These are phyloP conservation scores for Subacronicta megacephala DNA, from an alignment of 2,888 invertebrate species.

Conservation along the genomic window DNA sequence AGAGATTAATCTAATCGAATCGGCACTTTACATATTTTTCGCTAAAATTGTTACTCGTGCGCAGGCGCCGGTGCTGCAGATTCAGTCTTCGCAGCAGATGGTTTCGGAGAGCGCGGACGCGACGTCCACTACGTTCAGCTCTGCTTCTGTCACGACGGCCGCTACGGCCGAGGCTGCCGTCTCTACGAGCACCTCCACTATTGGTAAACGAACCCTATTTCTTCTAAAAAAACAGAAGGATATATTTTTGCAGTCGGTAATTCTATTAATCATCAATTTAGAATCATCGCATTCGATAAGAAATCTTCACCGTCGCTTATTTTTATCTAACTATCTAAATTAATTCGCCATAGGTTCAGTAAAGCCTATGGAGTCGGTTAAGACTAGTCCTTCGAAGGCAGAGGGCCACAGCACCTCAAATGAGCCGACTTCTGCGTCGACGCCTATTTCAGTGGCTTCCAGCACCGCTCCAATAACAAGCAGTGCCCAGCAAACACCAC, in stretches of 20 bases:
- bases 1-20: neutral
- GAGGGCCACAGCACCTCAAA: slow-evolving; percentile 33
- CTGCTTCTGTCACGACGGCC: slow-evolving; percentile 41
- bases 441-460: slow-evolving; percentile 33
- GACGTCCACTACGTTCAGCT: slow-evolving; percentile 30
- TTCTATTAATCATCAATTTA: no score
- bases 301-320: no score
- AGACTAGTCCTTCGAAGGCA: slow-evolving; percentile 58
- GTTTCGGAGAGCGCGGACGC: slow-evolving; percentile 51
- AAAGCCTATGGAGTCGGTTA: slow-evolving; percentile 53
- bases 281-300: no score
- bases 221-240: no score
- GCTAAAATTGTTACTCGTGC: no score
- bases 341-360: slow-evolving; percentile 48
- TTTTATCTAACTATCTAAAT: no score
- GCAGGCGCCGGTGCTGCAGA: slow-evolving; percentile 68
- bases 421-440: slow-evolving; percentile 29
- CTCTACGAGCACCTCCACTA: slow-evolving; percentile 62
- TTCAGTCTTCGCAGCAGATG: slow-evolving; percentile 67
- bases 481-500: slow-evolving; percentile 70
- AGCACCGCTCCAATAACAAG: slow-evolving; percentile 59
- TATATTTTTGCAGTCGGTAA: no score
- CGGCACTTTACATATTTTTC: no score
- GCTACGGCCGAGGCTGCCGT: slow-evolving; percentile 60
- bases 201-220: slow-evolving; percentile 54